These are phyloP conservation scores for Pterois miles DNA, from an alignment of 2,797 vertebrate genomes.

Conservation along the genomic window DNA sequence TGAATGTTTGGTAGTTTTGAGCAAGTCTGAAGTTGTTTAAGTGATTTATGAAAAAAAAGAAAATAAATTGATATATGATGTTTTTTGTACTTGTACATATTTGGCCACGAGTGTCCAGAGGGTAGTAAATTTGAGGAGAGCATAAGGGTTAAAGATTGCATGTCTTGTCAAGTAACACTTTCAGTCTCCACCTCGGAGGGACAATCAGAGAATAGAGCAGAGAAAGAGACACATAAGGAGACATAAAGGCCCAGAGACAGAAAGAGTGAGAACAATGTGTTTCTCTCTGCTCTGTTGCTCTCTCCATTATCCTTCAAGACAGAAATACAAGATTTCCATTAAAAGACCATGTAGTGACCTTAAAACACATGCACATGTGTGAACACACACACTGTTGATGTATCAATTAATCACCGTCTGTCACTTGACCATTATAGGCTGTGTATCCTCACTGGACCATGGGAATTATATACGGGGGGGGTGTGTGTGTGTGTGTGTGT, in stretches of 20 bases:
- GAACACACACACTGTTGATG: constrained; percentile 57
- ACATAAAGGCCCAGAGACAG: constrained; percentile 45
- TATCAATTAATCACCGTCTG: constrained; percentile 80
- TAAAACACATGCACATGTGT: constrained; percentile 63
- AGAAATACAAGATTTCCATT: constrained; percentile 81
- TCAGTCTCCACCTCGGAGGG: constrained; percentile 6
- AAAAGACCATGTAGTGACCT: constrained; percentile 81
- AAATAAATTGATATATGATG: too few species aligned
- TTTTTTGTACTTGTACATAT: too few species aligned
- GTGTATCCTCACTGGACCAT: constrained; percentile 60
- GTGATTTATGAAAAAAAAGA: too few species aligned
- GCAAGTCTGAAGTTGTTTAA: too few species aligned
- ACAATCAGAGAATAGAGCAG: constrained; percentile 30
- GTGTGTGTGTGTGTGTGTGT: constrained; percentile 1
- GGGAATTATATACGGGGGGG: constrained; percentile 29
- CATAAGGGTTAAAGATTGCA: constrained; percentile 40
- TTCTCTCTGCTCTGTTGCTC: constrained; percentile 69
- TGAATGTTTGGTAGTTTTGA: too few species aligned
- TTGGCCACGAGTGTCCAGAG: too few species aligned
- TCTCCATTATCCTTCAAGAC: constrained; percentile 71
- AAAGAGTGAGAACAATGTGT: constrained; percentile 57
- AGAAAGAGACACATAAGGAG: constrained; percentile 27
- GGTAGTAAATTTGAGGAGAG: too few species aligned
- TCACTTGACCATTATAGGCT: constrained; percentile 65
- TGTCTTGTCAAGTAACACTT: constrained; percentile 7